Conservation (phyloP, 1,140 invertebrate species). For the Drosophila ironensis region DNA sequence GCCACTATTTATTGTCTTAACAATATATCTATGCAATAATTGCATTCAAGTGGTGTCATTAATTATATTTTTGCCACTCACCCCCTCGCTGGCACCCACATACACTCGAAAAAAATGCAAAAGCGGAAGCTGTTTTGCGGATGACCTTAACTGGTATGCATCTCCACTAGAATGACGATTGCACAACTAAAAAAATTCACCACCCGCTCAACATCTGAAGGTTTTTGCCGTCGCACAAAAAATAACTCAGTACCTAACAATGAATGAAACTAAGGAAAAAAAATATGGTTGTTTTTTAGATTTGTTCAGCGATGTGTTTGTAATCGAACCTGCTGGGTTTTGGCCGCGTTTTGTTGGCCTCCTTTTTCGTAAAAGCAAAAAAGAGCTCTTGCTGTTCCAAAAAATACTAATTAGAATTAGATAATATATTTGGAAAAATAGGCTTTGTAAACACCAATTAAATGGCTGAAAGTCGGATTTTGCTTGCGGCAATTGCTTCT, state of each 20-base stretch:
- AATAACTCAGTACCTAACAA: no score
- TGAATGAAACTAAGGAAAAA: neutral
- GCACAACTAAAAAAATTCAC: constrained; percentile 16
- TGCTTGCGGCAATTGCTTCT: no score
- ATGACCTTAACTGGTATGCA: constrained; percentile 46
- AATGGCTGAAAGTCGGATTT: no score
- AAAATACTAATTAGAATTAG: no score
- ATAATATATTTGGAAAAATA: no score
- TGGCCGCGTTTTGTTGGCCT: constrained; percentile 30
- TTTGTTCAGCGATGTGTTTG: neutral
- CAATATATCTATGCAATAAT: constrained; percentile 79
- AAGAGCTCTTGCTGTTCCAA: no score
- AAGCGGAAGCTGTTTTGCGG: constrained; percentile 33
- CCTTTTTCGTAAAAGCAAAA: no score
- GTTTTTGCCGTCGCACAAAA: neutral
- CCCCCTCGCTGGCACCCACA: constrained; percentile 3
- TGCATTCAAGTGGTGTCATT: constrained; percentile 74
- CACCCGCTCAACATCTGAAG: neutral
- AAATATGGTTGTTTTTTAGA: neutral
- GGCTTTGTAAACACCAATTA: no score
- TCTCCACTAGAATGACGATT: constrained; percentile 31
- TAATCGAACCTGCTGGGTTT: constrained; percentile 33
- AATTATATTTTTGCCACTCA: constrained; percentile 66
- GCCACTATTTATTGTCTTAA: constrained; percentile 68
- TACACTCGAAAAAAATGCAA: constrained; percentile 7